Evolutionary conservation across 2,113 vertebrate species (phyloP), one percentile per base, ranked within the genome.

Genomic region (Catharus bicknelli): DNA sequence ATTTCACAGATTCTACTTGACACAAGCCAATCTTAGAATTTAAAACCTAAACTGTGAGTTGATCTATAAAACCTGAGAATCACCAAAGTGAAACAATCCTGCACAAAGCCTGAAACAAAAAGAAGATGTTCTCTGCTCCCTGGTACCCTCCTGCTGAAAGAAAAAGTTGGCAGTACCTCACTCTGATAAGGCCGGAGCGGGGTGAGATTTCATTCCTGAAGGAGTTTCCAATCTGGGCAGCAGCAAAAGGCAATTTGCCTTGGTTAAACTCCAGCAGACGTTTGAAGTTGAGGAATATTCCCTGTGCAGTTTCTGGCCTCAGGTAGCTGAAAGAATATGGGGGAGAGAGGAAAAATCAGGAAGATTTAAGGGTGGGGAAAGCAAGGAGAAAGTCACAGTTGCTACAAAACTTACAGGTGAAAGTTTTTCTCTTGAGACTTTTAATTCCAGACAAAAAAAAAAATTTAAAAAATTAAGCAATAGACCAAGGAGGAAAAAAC

Each of bases 231-330:
- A 99, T 99, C 96, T 99, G 99, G 90, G 99, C 99, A 91, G 99
- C 99, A 95, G 99, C 99, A 43, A 99, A 99, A 70, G 99, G 99
- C 86, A 99, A 96, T 95, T 98, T 99, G 82, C 99, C 99, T 98
- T 99, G 99, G 96, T 99, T 99, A 86, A 99, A 99, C 96, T 99
- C 99, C 96, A 99, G 95, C 48, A 99, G 98, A 38, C 99, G 99
- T 91, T 99, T 99, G 97, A 99, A 99, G 97, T 99, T 99, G 84
- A 99, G 98, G 97, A 99, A 99, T 98, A 99, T 99, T 96, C 99
- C 99, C 97, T 99, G 99, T 83, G 99, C 99, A 3, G 99, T 99
- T 98, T 99, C 99, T 89, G 99, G 99, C 97, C 99, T 98, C 97
- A 99, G 95, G 84, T 99, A 99, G 92, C 99, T 99, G 81, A 32